phyloP scores from a whole-genome alignment of 2,113 vertebrate genomes.

The Sinocyclocheilus anophthalmus region DNA sequence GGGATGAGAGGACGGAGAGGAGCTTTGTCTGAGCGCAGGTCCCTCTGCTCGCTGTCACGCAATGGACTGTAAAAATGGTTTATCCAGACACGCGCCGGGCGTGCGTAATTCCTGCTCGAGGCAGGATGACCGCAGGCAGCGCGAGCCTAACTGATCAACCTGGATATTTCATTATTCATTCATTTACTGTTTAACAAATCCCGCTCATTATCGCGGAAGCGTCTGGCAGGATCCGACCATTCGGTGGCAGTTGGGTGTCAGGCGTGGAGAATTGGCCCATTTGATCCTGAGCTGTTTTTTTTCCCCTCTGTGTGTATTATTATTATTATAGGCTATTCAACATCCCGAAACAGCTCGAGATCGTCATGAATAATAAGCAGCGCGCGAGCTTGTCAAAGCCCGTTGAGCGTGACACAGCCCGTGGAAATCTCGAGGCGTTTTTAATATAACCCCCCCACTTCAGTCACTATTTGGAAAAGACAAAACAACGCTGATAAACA shows the following conservation, averaged over 20 bases:
- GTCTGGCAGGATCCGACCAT: constrained; percentile 86
- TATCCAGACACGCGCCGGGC: constrained; percentile 89
- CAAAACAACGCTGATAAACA: constrained; percentile 47
- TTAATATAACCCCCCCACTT: constrained; percentile 40
- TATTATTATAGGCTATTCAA: constrained; percentile 58
- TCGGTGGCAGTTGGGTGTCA: constrained; percentile 95
- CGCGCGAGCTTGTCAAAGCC: constrained; percentile 88
- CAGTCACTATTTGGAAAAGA: constrained; percentile 68
- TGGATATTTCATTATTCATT: constrained; percentile 99
- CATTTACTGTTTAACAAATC: constrained; percentile 99
- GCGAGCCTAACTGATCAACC: constrained; percentile 92
- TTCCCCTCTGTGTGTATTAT: not conserved
- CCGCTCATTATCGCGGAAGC: constrained; percentile 97
- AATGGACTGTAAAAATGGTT: constrained; percentile 96
- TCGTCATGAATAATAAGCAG: constrained; percentile 99
- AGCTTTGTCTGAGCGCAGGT: constrained; percentile 39
- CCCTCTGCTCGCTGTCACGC: constrained; percentile 87
- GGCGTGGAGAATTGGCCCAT: constrained; percentile 98
- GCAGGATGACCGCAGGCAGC: constrained; percentile 90
- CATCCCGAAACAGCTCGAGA: constrained; percentile 90
- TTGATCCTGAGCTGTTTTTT: constrained; percentile 90
- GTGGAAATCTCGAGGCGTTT: constrained; percentile 44
- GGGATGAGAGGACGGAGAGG: not conserved
- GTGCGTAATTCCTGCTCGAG: constrained; percentile 93
- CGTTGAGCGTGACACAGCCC: constrained; percentile 90